Base-by-base conservation (phyloP, 2,888 invertebrate genomes). In the Amphipyra berbera region DNA sequence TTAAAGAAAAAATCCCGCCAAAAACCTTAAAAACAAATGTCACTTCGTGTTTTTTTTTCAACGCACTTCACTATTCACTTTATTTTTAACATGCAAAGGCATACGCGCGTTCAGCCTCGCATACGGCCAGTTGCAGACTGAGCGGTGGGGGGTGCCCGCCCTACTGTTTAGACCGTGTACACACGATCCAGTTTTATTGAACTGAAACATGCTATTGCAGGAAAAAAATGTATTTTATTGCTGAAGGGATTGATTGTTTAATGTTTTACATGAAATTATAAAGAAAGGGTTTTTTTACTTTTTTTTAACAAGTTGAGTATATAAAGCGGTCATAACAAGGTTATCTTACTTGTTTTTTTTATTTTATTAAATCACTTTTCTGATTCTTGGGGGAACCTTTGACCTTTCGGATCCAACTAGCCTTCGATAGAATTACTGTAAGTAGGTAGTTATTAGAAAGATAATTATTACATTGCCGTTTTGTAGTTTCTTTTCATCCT, bases 121-220 rank as follows among this genome's bases (percentile, higher is more conserved):
- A 72, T 73, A 73, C 78, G 79, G 80, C 76, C 73, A 69, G 72
- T 70, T 71, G 79, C 76, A 78, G 82, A 89, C 88, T 88, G 88
- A 79, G 75, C 63, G 50, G 74, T 71, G 78, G 82, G 85, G 82
- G 85, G 81, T 83, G 81, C 82, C 84, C 88, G 84, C 84, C 84
- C 84, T 79, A 79, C 75, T 79, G 77, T 80, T 79, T 81, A 82
- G 80, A 59, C 74, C 76, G 73, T 71, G 76, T 77, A 67, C 64
- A 74, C 73, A 73, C 75, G 67, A 63, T 66, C 63, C 70, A 73
- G 73, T 78, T 74, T 72, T 80, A 79, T 78, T 76, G 78, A 75
- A 67, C 78, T 61, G 68, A 59, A 62, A 75, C 69, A 79, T 68
- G 72, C 68, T 63, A 77, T 67, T 62, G 63, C 68, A 61, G 49